A percentile compares a stretch with the other conserved stretches of the same genome.
Evolutionary conservation across 1,140 invertebrate genomes (phyloP).

Genomic region (Lerema accius): DNA sequence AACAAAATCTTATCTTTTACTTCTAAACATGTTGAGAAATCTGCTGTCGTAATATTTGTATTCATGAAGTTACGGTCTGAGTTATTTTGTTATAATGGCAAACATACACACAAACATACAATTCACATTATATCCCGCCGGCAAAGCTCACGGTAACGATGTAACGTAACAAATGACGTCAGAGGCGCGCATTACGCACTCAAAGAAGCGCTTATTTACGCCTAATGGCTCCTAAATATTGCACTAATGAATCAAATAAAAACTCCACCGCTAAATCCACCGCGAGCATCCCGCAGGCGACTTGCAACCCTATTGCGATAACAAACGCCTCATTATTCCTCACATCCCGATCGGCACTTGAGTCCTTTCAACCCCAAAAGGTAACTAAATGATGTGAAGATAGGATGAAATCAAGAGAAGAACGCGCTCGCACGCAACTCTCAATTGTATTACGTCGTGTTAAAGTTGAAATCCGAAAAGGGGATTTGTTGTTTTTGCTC

Average conservation of each 20-base stretch:
- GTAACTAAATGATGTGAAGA: conserved; percentile 61
- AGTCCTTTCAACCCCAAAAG: conserved; percentile 35
- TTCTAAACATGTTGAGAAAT: too few relatives aligned
- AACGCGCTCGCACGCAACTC: conserved; percentile 43
- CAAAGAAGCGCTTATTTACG: conserved; percentile 51
- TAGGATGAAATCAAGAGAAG: conserved; percentile 67
- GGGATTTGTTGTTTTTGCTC: conserved; percentile 28
- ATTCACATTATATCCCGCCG: conserved; percentile 18
- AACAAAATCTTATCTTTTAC: too few relatives aligned
- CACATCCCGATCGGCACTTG: conserved; percentile 29
- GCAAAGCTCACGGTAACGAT: conserved; percentile 1
- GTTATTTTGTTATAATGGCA: conserved; percentile 9
- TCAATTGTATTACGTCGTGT: conserved; percentile 41
- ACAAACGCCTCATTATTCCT: conserved; percentile 28
- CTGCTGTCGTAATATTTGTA: too few relatives aligned
- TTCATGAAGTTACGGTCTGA: too few relatives aligned
- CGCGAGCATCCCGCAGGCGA: conserved; percentile 8
- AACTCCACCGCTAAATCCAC: conserved; percentile 24
- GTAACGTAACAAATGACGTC: conserved; percentile 28
- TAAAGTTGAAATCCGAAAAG: conserved; percentile 47
- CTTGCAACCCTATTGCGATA: conserved; percentile 21
- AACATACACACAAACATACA: conserved; percentile 39
- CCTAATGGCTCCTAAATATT: conserved; percentile 56
- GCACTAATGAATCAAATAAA: conserved; percentile 55
- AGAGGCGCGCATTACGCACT: conserved; percentile 15